Base-by-base conservation (phyloP, 1,140 invertebrate genomes). In the Philotrypesis tridentata region DNA sequence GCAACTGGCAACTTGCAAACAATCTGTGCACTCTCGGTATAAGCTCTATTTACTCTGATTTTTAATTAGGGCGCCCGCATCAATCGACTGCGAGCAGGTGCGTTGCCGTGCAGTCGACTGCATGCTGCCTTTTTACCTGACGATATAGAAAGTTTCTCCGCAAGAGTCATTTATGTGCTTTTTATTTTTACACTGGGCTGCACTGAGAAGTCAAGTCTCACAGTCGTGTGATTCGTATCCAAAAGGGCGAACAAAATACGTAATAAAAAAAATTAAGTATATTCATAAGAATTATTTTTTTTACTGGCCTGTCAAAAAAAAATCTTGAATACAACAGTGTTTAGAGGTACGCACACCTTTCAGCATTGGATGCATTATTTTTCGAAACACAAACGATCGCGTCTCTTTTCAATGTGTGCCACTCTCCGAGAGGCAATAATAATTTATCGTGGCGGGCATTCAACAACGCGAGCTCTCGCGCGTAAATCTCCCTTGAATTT, bases 11-110 rank as follows among this genome's bases (percentile, higher is more conserved):
- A 14, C 43, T 55, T 0, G 17, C 4, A 55, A 55, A 55, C 48
- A 55, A 55, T 17, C 48, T 55, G 48, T 4, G 0, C 48, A 55
- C n/a, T n/a, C n/a, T n/a, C n/a, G n/a, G n/a, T n/a, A n/a, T n/a
- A n/a, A n/a, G 17, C 48, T 55, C 21, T 55, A 55, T 70, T 70
- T 33, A 37, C 27, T 33, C n/a, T 55, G 31, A 55, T 55, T 73
- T 71, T 73, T 73, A 73, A 73, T 73, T 73, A 73, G 71, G 0
- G 71, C 71, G 60, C 71, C 71, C 43, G 71, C 71, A 73, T 73
- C 17, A 21, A 31, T 29, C 37, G 6, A 9, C 61, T 23, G 23
- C 2, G 11, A 27, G 61, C 61, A 29, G 61, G 23, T 65, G 55
- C 14, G 23, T 65, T 27, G 23, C 12, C 5, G 23, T 2, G 12